Percentiles rank a stretch among this genome's conserved stretches.
These are phyloP conservation scores for Drepana arcuata DNA, from an alignment of 1,140 invertebrate genomes.

Conservation along the genomic window DNA sequence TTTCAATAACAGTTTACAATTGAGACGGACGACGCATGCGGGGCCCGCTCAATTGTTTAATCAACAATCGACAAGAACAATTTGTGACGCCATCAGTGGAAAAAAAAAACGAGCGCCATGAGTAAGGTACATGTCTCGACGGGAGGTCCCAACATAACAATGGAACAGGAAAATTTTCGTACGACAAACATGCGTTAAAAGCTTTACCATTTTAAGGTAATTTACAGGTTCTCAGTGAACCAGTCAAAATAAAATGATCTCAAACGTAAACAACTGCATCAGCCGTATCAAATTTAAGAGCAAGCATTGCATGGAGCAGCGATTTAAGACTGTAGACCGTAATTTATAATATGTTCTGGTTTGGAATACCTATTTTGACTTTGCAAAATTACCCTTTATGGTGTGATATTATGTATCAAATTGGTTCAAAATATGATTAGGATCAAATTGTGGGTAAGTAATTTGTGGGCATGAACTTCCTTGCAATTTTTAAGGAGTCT, in stretches of 20 bases:
- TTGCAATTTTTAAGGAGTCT: too few species aligned
- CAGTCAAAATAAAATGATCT: slow-evolving; percentile 10
- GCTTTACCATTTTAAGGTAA: slow-evolving; percentile 20
- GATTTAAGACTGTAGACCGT: too few species aligned
- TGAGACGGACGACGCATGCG: slow-evolving; percentile 56
- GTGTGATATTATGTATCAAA: too few species aligned
- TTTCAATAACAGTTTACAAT: slow-evolving; percentile 69
- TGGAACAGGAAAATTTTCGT: slow-evolving; percentile 23
- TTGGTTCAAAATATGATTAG: too few species aligned
- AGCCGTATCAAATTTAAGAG: too few species aligned
- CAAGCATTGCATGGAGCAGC: too few species aligned
- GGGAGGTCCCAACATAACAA: slow-evolving; percentile 30
- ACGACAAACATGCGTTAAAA: slow-evolving; percentile 14
- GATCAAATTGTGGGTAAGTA: too few species aligned
- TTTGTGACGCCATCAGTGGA: slow-evolving; percentile 31
- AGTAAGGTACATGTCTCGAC: slow-evolving; percentile 20
- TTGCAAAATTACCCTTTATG: too few species aligned
- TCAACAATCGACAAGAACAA: slow-evolving; percentile 46
- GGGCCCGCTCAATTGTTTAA: slow-evolving; percentile 55
- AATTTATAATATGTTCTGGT: too few species aligned
- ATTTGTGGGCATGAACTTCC: too few species aligned
- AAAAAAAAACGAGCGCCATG: slow-evolving; percentile 37
- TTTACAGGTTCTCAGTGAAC: slow-evolving; percentile 12
- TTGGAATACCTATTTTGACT: too few species aligned
- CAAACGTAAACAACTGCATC: too few species aligned